Evolutionary conservation across 1,140 invertebrate genomes (phyloP).

Genomic region (Triops cancriformis): DNA sequence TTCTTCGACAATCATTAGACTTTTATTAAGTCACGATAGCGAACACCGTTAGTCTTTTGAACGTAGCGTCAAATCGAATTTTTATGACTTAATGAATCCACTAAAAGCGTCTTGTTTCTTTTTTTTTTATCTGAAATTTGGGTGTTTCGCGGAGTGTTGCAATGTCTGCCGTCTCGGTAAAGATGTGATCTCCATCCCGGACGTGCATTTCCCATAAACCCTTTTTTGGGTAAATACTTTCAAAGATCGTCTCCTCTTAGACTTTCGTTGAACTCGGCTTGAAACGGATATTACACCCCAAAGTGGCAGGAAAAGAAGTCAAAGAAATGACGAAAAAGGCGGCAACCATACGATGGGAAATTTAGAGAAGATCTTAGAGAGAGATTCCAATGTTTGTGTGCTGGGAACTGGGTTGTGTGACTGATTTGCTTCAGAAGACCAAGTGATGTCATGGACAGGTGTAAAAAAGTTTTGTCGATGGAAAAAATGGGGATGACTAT

Average conservation of each 20-base stretch:
- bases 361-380: background rate
- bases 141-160: background rate
- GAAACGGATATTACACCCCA: background rate
- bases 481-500: background rate
- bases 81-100: slow-evolving; percentile 5
- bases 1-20: background rate
- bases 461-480: background rate
- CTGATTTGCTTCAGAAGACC: background rate
- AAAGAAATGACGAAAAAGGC: background rate
- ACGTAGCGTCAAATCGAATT: background rate
- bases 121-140: background rate
- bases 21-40: background rate
- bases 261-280: background rate
- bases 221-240: background rate
- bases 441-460: background rate
- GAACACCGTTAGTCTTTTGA: background rate
- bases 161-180: background rate
- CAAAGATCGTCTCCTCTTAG: background rate
- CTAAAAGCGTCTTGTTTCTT: background rate
- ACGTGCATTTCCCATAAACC: slow-evolving; percentile 9
- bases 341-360: background rate
- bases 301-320: background rate
- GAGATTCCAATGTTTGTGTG: background rate
- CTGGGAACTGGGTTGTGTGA: background rate
- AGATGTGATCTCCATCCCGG: background rate